Conservation (phyloP, 2,797 vertebrate genomes). For the Argentina silus region DNA sequence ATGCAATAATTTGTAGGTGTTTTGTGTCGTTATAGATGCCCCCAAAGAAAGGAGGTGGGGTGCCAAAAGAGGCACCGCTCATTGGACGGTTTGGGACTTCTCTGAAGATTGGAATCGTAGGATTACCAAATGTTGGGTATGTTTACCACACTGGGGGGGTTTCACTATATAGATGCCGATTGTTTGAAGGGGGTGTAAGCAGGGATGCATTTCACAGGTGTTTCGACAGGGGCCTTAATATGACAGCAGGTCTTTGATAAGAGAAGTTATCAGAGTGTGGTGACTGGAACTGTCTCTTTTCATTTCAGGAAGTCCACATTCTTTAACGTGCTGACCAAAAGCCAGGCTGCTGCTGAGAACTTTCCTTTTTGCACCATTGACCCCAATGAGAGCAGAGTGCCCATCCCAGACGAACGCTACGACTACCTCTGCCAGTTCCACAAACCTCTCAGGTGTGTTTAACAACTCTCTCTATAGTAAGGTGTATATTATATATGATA, state of each 20-base stretch:
- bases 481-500: conserved; percentile 74
- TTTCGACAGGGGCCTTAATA: too few relatives aligned
- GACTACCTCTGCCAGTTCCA: conserved; percentile 95
- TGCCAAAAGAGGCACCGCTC: conserved; percentile 85
- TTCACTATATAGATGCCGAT: background rate
- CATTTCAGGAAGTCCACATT: conserved; percentile 93
- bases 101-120: conserved; percentile 97
- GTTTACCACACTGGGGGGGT: conserved; percentile 47
- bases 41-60: conserved; percentile 92
- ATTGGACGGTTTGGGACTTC: conserved; percentile 97
- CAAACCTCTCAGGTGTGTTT: conserved; percentile 90
- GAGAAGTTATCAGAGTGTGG: too few relatives aligned
- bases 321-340: conserved; percentile 98
- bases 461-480: conserved; percentile 79
- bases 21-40: conserved; percentile 86
- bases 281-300: background rate
- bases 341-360: conserved; percentile 94
- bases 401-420: conserved; percentile 94
- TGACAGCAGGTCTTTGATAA: too few relatives aligned
- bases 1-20: background rate
- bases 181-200: too few relatives aligned
- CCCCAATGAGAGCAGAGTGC: conserved; percentile 96
- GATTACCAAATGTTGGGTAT: conserved; percentile 97
- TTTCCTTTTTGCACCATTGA: conserved; percentile 99
- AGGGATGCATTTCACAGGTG: too few relatives aligned